Percentiles rank a stretch among this genome's conserved stretches.
These are phyloP conservation scores for Atractosteus spatula DNA, from an alignment of 2,113 vertebrate species.

Conservation along the genomic window DNA sequence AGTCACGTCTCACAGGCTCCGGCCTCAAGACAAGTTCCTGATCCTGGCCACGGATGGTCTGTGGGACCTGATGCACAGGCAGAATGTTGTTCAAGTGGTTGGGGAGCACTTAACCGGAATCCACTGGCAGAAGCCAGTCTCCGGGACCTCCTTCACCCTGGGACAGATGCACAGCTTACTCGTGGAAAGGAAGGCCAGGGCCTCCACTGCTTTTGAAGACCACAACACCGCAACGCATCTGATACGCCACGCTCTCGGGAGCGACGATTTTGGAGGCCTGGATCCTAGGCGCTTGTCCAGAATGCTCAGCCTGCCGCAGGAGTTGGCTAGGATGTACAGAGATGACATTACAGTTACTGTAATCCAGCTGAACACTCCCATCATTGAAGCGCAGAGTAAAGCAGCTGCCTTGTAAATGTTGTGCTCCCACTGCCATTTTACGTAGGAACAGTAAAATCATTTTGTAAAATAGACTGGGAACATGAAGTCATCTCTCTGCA, in stretches of 20 bases:
- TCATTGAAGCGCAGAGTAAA: constrained; percentile 9
- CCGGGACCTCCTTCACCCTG: constrained; percentile 27
- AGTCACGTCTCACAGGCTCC: constrained; percentile 42
- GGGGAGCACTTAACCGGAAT: constrained; percentile 52
- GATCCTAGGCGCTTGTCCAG: constrained; percentile 42
- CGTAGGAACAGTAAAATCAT: no score
- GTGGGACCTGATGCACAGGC: constrained; percentile 61
- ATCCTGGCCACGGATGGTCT: constrained; percentile 55
- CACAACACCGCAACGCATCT: constrained; percentile 49
- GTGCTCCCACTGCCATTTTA: no score
- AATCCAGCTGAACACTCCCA: constrained; percentile 47
- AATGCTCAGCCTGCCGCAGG: constrained; percentile 51
- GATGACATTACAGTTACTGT: constrained; percentile 60
- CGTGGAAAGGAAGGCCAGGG: constrained; percentile 37
- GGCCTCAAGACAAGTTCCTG: constrained; percentile 53
- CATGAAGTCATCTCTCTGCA: no score
- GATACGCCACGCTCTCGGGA: constrained; percentile 51
- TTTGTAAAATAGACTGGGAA: no score
- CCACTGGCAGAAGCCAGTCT: constrained; percentile 47
- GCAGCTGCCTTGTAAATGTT: no score
- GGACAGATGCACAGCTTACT: constrained; percentile 47
- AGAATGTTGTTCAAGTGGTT: constrained; percentile 50
- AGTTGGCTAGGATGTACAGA: constrained; percentile 53
- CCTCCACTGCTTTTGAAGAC: constrained; percentile 41
- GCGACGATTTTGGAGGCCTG: constrained; percentile 50